Evolutionary conservation across 2,113 vertebrate species (phyloP), one percentile per base, ranked within the genome.

Genomic region (Lasiurus borealis): DNA sequence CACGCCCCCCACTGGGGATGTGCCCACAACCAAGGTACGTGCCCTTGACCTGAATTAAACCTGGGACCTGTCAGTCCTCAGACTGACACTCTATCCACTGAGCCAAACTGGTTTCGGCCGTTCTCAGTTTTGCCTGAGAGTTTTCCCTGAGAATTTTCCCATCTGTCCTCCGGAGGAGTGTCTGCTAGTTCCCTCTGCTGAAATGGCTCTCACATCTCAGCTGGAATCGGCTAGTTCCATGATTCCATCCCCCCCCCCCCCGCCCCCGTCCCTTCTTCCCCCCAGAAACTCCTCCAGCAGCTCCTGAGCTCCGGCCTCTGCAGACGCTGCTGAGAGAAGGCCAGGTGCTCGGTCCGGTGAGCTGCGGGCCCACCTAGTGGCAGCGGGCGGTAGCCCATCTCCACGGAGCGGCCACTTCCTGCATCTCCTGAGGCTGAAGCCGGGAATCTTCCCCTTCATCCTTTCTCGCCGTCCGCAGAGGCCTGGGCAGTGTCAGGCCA

Each of bases 291-390:
- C 40, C 40, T 40, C 59, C 18, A 66, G 77, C n/a, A 29, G 77
- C 69, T 50, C 29, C 77, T 13, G 50, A 69, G 0, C 0, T 0
- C 40, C 21, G 27, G 46, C 25, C n/a, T 34, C 23, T 36, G 68
- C 44, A 71, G 77, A 21, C 23, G 50, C 75, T 81, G 34, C 48
- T n/a, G 31, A 34, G 23, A 72, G 90, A 46, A 36, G 18, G 48
- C 59, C 25, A 0, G 2, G 8, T 29, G 5, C 82, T 62, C 54
- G 31, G 16, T 6, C 52, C 13, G 46, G 19, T 46, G 86, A 78
- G 77, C 90, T 31, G 54, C 9, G 54, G 69, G 84, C 82, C 82
- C 93, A 64, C 76, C 87, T 91, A 50, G 76, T 93, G 91, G 87
- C 68, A 73, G 64, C 1, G 0, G 64, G 83, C 66, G 62, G 77